Evolutionary conservation across 2,113 vertebrate genomes (phyloP).

Genomic region (Sebastes fasciatus): DNA sequence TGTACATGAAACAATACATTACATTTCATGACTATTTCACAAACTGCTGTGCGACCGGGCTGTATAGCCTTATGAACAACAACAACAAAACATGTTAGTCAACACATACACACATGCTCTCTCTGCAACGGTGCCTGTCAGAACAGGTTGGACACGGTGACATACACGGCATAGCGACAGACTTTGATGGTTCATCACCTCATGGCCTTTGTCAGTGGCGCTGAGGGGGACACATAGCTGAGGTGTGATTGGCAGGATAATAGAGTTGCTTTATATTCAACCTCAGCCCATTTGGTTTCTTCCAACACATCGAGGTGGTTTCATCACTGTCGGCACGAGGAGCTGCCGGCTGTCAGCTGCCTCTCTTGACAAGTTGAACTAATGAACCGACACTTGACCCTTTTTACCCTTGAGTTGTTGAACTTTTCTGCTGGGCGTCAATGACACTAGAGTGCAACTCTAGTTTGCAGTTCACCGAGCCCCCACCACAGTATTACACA

Average conservation of each 20-base stretch:
- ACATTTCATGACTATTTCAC: no score
- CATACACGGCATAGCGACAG: constrained; percentile 19
- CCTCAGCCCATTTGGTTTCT: constrained; percentile 32
- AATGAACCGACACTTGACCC: constrained; percentile 64
- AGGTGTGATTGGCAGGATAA: constrained; percentile 57
- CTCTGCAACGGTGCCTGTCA: constrained; percentile 21
- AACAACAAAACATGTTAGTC: not conserved
- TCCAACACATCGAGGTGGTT: constrained; percentile 22
- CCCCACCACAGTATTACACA: constrained; percentile 16
- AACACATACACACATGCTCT: not conserved
- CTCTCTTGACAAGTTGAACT: constrained; percentile 49
- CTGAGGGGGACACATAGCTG: not conserved
- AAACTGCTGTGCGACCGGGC: no score
- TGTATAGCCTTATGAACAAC: constrained; percentile 36
- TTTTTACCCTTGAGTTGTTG: constrained; percentile 55
- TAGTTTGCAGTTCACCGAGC: constrained; percentile 35
- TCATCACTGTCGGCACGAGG: constrained; percentile 7
- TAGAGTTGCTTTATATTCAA: constrained; percentile 52
- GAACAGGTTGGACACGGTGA: constrained; percentile 30
- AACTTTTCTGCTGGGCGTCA: constrained; percentile 50
- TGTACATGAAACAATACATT: no score
- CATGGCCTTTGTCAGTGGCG: constrained; percentile 26
- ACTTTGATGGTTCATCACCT: constrained; percentile 30
- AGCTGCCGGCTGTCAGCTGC: constrained; percentile 48
- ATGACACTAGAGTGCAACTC: constrained; percentile 49